Conservation (phyloP, 1,140 invertebrate species). For the Paralvinella palmiformis region DNA sequence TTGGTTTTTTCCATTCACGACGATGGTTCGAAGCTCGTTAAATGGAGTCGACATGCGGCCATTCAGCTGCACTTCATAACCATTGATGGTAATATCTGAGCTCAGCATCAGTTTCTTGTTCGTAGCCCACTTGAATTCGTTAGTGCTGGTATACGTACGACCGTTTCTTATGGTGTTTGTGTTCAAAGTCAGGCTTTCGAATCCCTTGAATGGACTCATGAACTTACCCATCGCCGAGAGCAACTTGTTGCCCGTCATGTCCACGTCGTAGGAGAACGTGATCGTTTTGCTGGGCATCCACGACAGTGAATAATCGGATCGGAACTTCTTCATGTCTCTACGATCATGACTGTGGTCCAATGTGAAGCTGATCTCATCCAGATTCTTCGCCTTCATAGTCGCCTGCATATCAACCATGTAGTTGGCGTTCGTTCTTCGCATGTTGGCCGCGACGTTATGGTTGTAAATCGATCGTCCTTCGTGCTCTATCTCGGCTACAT, state of each 20-base stretch:
- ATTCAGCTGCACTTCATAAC: neutral
- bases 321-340: neutral
- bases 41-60: constrained; percentile 10
- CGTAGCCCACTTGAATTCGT: neutral
- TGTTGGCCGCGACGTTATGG: neutral
- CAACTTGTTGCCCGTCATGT: neutral
- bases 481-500: neutral
- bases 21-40: neutral
- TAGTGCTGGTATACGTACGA: neutral
- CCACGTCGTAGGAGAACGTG: neutral
- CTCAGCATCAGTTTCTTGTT: constrained; percentile 2
- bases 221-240: neutral
- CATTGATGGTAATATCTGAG: constrained; percentile 1
- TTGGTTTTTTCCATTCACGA: neutral
- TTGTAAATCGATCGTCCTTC: neutral
- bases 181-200: neutral
- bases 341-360: neutral
- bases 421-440: no score
- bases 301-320: neutral
- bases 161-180: neutral
- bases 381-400: neutral
- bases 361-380: neutral
- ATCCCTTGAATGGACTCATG: neutral
- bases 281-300: neutral
- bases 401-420: neutral